Evolutionary conservation across 2,797 vertebrate species (phyloP).

Genomic region (Scleropages formosus): DNA sequence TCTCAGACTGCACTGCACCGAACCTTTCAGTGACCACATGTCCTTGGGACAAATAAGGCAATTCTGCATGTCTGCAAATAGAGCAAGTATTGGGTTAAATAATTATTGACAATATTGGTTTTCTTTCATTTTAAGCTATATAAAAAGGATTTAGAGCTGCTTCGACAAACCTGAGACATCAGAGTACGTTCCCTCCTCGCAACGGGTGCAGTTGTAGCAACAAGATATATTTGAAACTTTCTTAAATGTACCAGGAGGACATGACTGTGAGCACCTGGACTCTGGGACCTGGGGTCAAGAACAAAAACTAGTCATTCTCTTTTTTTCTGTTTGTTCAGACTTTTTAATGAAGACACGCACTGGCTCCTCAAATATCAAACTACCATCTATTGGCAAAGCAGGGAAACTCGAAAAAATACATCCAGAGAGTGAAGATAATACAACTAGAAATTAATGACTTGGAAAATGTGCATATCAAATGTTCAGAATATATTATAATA

Average conservation of each 20-base stretch:
- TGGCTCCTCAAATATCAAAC: too few relatives aligned
- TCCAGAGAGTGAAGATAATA: too few relatives aligned
- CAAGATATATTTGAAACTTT: conserved; percentile 58
- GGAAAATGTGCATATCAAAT: too few relatives aligned
- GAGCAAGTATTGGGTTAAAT: too few relatives aligned
- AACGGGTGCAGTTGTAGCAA: conserved; percentile 58
- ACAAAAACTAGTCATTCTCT: background rate
- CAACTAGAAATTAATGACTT: too few relatives aligned
- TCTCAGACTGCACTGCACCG: conserved; percentile 42
- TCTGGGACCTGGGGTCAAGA: conserved; percentile 47
- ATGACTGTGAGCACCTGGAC: conserved; percentile 58
- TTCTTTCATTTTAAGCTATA: too few relatives aligned
- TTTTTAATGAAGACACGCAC: conserved; percentile 6
- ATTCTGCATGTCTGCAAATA: conserved; percentile 45
- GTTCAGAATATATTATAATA: too few relatives aligned
- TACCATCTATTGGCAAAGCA: too few relatives aligned
- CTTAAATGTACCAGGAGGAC: conserved; percentile 53
- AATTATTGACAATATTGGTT: too few relatives aligned
- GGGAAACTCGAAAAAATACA: too few relatives aligned
- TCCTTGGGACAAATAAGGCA: conserved; percentile 46
- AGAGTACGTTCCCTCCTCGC: conserved; percentile 49
- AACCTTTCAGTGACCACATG: conserved; percentile 55
- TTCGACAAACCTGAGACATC: background rate
- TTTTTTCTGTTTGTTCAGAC: too few relatives aligned
- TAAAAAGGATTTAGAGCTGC: too few relatives aligned